phyloP scores from a whole-genome alignment of 2,113 vertebrate genomes.

The Daphoenositta chrysoptera region DNA sequence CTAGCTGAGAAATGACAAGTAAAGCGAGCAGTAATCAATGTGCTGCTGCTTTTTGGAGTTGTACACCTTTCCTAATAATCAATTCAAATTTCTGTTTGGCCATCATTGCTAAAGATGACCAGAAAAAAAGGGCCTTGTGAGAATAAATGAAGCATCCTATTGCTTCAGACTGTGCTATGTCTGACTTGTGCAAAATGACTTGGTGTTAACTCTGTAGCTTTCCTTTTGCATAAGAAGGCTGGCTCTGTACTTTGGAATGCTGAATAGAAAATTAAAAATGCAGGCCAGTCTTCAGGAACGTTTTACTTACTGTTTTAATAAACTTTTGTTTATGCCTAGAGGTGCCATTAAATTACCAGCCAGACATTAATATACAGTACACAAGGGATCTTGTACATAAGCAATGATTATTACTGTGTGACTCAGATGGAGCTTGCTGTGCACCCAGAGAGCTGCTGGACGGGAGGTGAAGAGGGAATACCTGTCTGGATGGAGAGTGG shows the following conservation, averaged over 20 bases:
- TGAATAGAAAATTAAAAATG: conserved; percentile 63
- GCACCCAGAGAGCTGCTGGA: conserved; percentile 47
- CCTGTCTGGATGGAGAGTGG: background rate
- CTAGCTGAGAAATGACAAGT: background rate
- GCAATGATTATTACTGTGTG: conserved; percentile 43
- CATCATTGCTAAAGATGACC: background rate
- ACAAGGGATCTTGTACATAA: conserved; percentile 63
- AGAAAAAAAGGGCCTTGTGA: background rate
- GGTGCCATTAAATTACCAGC: conserved; percentile 79
- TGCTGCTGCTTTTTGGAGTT: background rate
- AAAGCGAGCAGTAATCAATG: background rate
- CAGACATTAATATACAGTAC: conserved; percentile 76
- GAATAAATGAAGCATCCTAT: background rate
- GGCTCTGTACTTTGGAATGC: conserved; percentile 48
- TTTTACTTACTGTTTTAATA: conserved; percentile 80
- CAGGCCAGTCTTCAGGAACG: conserved; percentile 63
- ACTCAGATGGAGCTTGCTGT: conserved; percentile 44
- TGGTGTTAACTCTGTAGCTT: background rate
- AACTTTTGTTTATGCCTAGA: conserved; percentile 84
- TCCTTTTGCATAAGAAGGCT: background rate
- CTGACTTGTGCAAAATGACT: conserved; percentile 15
- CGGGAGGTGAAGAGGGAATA: conserved; percentile 18
- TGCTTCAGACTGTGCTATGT: background rate
- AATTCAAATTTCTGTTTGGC: background rate
- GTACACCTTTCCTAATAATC: background rate